Base-by-base conservation (phyloP, 64 coral and sea anemone species). In the Pachyseris speciosa region DNA sequence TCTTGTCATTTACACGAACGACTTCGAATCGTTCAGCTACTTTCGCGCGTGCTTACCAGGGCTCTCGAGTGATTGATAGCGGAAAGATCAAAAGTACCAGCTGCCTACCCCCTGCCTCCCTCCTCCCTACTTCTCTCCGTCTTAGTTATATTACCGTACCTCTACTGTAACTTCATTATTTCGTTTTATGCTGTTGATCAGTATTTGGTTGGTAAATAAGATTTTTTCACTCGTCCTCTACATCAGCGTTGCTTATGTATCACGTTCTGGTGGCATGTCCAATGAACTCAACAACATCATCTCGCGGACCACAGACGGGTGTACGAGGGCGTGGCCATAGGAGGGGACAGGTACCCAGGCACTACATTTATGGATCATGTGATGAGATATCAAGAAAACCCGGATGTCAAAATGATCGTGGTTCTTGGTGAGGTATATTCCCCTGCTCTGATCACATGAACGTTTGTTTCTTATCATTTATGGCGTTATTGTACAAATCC, bases 251-350 rank as follows among this genome's bases (percentile, higher is more conserved):
- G 96, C 96, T 8, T 98, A 98, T 68, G 96, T 98, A 41, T 98
- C 96, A 37, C 70, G 96, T 64, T 98, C 96, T 30, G 96, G 96
- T 20, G 96, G 96, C 13, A 98, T 98, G 96, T 98, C 96, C 5
- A 98, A 98, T 29, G 96, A 98, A 45, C 64, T 98, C 41, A 98
- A 98, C 90, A 98, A 98, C 85, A 98, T 98, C 90, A 98, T 98
- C 37, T 74, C 96, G 1, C 83, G 96, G 76, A 98, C 93, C n/a
- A 98, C 96, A 1, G 93, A 98, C 53, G 96, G 96, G 96, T 98
- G 28, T 98, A 87, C 50, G 96, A 98, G 65, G 96, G 96, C 11
- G 90, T 98, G 48, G 96, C 96, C 20, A 98, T 98, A 79, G 96
- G 96, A 7, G 96, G 96, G n/a, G 96, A 98, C 63, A 95, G 97